Base-by-base conservation (phyloP, 2,888 invertebrate genomes). In the Orchestes rusci region DNA sequence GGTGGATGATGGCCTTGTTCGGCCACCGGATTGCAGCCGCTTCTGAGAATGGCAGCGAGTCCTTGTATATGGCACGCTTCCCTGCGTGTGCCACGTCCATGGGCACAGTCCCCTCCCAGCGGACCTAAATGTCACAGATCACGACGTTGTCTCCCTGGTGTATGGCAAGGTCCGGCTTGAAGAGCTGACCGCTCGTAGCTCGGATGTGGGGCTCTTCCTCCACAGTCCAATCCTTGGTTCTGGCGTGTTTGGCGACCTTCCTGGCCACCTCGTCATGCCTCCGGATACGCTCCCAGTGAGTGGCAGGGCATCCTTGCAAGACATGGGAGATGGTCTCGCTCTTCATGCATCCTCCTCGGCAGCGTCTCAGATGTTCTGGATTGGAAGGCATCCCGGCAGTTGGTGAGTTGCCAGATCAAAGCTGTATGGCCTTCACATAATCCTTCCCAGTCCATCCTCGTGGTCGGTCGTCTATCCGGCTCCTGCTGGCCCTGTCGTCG, bases 331-430 rank as follows among this genome's bases (percentile, higher is more conserved):
- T 30, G 4, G 31, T 12, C 7, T 60, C 59, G 2, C 16, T 33
- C 3, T 53, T 29, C 1, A 19, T 16, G 28, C 60, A 59, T 1
- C 59, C 58, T 1, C 42, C 53, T 27, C 57, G 18, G 36, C 59
- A 60, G 3, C 12, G 7, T 16, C 28, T 2, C n/a, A 16, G 28
- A 20, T 39, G 44, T 2, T 48, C 37, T 4, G 59, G 61, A 39
- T 60, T 59, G 1, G 58, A 59, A 18, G 56, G 56, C 4, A 60
- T 55, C 1, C 58, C 59, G n/a, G 39, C 45, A 0, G 59, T 58
- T 3, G 60, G 59, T 4, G 61, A 43, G 3, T 58, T 49, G 39
- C 57, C 57, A 1, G 53, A 55, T 5, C 57, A 16, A 2, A 63
- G 51, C 33, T 59, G 58, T 1, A 60, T 34, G 0, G 60, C 57